phyloP scores from a whole-genome alignment of 1,140 invertebrate species.

The Drosophila bocki region DNA sequence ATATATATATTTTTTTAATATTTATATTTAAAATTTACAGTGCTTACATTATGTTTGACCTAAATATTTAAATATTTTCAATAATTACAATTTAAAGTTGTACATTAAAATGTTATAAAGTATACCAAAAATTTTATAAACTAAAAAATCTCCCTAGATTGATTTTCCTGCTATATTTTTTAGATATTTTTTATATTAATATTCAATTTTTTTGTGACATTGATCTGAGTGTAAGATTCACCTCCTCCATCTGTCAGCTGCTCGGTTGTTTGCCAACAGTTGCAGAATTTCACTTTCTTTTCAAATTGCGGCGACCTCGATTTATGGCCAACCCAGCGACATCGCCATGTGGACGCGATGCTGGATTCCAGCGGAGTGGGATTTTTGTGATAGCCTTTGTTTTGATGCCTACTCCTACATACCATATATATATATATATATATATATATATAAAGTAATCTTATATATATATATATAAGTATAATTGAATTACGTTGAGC shows the following conservation, averaged over 20 bases:
- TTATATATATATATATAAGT: slow-evolving; percentile 1
- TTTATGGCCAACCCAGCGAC: slow-evolving; percentile 63
- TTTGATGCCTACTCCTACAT: slow-evolving; percentile 34
- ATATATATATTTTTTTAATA: neutral
- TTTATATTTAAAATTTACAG: neutral
- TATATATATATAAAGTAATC: neutral
- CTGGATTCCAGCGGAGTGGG: slow-evolving; percentile 36
- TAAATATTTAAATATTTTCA: too few relatives aligned
- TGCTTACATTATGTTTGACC: too few relatives aligned
- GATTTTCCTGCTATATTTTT: neutral
- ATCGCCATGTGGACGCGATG: slow-evolving; percentile 45
- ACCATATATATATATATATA: neutral
- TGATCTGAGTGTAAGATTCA: slow-evolving; percentile 19
- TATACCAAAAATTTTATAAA: too few relatives aligned
- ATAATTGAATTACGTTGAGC: slow-evolving; percentile 77
- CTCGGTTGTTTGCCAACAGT: slow-evolving; percentile 58
- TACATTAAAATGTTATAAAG: too few relatives aligned
- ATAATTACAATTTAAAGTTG: too few relatives aligned
- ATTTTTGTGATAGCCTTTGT: slow-evolving; percentile 61
- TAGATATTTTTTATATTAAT: neutral
- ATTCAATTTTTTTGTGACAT: neutral
- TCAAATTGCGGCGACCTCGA: slow-evolving; percentile 77
- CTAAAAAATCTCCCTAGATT: too few relatives aligned
- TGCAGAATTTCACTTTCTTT: slow-evolving; percentile 83
- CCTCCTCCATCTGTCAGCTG: slow-evolving; percentile 64